Evolutionary conservation across 2,888 invertebrate genomes (phyloP).

Genomic region (Tachina grossa): DNA sequence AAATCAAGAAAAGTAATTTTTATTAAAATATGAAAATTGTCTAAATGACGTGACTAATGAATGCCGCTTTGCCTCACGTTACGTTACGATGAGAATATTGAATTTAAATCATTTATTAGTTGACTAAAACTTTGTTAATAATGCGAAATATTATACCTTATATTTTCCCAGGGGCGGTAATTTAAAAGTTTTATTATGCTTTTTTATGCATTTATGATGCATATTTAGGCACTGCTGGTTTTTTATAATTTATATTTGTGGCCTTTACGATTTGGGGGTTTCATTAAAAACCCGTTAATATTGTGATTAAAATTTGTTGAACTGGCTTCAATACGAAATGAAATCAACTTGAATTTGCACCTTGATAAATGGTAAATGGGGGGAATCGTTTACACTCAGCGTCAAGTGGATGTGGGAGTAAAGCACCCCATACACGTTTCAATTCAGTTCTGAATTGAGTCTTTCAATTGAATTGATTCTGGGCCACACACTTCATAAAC

Average conservation of each 20-base stretch:
- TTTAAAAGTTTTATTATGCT: neutral
- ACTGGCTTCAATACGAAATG: constrained; percentile 48
- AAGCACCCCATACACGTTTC: no score
- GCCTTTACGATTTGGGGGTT: constrained; percentile 28
- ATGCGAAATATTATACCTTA: constrained; percentile 6
- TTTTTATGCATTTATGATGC: neutral
- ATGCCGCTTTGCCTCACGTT: constrained; percentile 8
- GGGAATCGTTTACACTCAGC: constrained; percentile 12
- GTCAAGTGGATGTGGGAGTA: neutral
- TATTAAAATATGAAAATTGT: constrained; percentile 49
- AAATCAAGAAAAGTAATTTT: neutral
- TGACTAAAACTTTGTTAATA: neutral
- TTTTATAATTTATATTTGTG: constrained; percentile 12
- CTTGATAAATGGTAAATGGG: constrained; percentile 35
- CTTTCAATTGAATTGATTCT: no score
- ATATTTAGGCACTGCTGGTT: neutral
- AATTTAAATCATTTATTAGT: constrained; percentile 50
- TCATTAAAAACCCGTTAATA: constrained; percentile 54
- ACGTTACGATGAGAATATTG: constrained; percentile 26
- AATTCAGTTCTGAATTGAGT: no score
- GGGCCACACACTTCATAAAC: no score
- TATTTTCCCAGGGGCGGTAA: neutral
- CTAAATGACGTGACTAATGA: constrained; percentile 56
- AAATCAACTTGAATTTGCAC: constrained; percentile 61
- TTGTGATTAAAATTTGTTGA: constrained; percentile 46